These are phyloP conservation scores for Panurus biarmicus DNA, from an alignment of 2,113 vertebrate species.

Conservation along the genomic window DNA sequence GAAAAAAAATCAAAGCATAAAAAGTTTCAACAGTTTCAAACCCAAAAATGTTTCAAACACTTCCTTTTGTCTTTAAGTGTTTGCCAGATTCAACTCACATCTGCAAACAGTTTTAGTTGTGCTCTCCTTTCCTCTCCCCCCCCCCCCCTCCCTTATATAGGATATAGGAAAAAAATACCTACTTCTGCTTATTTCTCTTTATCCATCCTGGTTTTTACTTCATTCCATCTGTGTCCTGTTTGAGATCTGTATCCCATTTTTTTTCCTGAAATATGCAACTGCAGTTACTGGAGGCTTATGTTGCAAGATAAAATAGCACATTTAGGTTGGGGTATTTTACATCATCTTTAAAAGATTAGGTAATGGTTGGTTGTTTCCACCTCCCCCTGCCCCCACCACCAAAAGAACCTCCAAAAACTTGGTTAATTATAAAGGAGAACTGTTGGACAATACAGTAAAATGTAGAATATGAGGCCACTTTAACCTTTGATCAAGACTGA, in stretches of 20 bases:
- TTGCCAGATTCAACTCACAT: slow-evolving; percentile 55
- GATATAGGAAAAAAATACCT: slow-evolving; percentile 32
- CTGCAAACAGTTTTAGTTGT: slow-evolving; percentile 47
- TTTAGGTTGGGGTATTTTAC: slow-evolving; percentile 47
- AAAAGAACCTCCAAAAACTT: background rate
- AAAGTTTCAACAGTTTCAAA: background rate
- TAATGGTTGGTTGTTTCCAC: background rate
- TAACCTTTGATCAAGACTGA: background rate
- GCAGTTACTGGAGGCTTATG: slow-evolving; percentile 63
- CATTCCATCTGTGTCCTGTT: slow-evolving; percentile 55
- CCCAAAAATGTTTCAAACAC: background rate
- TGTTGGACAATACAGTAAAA: background rate
- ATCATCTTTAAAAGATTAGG: slow-evolving; percentile 53
- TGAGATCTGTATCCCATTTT: slow-evolving; percentile 31
- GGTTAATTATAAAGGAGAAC: background rate
- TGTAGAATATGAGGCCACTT: background rate
- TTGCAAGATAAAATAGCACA: slow-evolving; percentile 59
- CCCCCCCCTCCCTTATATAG: slow-evolving; percentile 29
- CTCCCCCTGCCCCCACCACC: fast-evolving
- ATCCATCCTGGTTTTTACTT: slow-evolving; percentile 50
- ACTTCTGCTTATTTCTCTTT: slow-evolving; percentile 30
- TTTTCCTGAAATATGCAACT: slow-evolving; percentile 58
- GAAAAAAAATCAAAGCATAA: background rate
- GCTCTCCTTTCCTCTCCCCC: background rate
- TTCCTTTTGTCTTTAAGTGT: slow-evolving; percentile 44